These are phyloP conservation scores for Scrobipalpa atriplicella DNA, from an alignment of 2,888 invertebrate genomes.

Conservation along the genomic window DNA sequence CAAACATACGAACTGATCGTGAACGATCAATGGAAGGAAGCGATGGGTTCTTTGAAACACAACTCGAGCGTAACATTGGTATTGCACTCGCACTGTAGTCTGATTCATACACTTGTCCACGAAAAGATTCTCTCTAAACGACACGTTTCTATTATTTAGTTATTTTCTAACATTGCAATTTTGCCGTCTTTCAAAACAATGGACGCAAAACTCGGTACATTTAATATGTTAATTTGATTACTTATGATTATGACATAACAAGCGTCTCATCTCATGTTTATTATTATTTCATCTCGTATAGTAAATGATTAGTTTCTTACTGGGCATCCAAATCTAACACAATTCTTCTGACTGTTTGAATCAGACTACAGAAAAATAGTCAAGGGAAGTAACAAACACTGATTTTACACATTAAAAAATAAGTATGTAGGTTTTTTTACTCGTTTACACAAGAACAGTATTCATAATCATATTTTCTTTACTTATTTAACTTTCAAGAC, in stretches of 20 bases:
- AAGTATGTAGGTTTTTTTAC: background rate
- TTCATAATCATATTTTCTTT: background rate
- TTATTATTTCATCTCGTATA: too few species aligned
- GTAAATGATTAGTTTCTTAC: too few species aligned
- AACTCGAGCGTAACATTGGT: background rate
- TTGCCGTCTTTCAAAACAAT: too few species aligned
- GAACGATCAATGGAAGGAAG: slow-evolving; percentile 14
- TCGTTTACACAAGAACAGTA: slow-evolving; percentile 12
- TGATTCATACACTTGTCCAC: background rate
- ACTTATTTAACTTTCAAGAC: background rate
- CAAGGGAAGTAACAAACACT: background rate
- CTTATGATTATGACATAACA: too few species aligned
- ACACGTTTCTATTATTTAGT: too few species aligned
- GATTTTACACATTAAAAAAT: background rate
- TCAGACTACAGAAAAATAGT: background rate
- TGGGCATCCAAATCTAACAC: background rate
- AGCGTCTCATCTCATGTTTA: too few species aligned
- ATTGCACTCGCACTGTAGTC: background rate
- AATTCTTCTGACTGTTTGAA: background rate
- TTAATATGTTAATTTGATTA: too few species aligned
- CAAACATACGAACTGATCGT: too few species aligned
- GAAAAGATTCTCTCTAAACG: too few species aligned
- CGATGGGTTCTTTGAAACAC: background rate
- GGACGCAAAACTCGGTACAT: too few species aligned
- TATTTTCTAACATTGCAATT: too few species aligned